Evolutionary conservation across 2,113 vertebrate genomes (phyloP), one percentile per base, ranked within the genome.

Genomic region (Leiothrix lutea): DNA sequence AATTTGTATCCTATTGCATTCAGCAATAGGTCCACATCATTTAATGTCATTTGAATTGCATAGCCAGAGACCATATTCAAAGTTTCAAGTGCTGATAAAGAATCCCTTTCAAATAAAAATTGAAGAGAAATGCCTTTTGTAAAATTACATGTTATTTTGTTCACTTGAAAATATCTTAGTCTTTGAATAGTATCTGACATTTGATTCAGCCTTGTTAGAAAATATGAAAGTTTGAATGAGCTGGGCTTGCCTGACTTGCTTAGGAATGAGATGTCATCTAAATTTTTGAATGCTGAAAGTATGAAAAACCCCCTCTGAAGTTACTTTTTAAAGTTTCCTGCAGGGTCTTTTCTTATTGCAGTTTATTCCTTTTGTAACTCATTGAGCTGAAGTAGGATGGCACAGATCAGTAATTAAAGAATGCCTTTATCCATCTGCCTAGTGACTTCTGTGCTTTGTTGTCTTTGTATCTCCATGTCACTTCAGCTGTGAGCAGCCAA

Each of bases 11-110:
- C 47, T 50, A 31, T 40, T 83, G 51, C 62, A 36, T 24, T 81
- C 45, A 86, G 58, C 54, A 51, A 26, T 73, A 45, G 54, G 71
- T 91, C 82, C 7, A 0, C 83, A 73, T 92, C 44, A 45, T 60
- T 86, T 96, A 70, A 75, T 65, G 36, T 40, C 45, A 67, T 77
- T 66, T 60, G 82, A 95, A 90, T 90, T 94, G 65, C 86, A 75
- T 35, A 56, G 75, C 77, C 36, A 67, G 78, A 77, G 58, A 82
- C 54, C 51, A 44, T 45, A 73, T 78, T 77, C 1, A 0, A 28
- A 81, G 35, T 74, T 93, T 73, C 44, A 80, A 92, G 48, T 26
- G 21, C 81, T 45, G 47, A 78, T 70, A 60, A 90, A 86, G 35
- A 56, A 83, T 42, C 6, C 4, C 8, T 87, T 88, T 77, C 31